These are phyloP conservation scores for Austrofundulus limnaeus DNA, from an alignment of 2,113 vertebrate genomes.

Conservation along the genomic window DNA sequence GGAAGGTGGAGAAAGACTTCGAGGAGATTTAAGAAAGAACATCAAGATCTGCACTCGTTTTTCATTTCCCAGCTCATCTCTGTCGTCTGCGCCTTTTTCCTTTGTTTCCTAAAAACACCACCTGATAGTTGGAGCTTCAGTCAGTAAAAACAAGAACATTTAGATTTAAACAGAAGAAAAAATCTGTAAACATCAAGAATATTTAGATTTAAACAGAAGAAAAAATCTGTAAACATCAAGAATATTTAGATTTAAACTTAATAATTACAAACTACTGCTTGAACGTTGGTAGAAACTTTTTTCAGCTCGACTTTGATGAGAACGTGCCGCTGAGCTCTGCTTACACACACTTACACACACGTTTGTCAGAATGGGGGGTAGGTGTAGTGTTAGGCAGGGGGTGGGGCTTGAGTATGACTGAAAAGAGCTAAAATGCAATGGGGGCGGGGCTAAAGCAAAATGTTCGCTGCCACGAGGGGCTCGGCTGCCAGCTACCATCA, in stretches of 20 bases:
- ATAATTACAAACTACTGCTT: too few relatives aligned
- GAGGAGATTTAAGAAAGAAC: background rate
- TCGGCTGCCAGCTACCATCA: constrained; percentile 34
- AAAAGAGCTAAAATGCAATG: background rate
- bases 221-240: background rate
- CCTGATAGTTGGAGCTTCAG: background rate
- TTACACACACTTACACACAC: background rate
- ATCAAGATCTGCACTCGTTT: background rate
- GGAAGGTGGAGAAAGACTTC: background rate
- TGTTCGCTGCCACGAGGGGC: too few relatives aligned
- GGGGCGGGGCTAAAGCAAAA: constrained; percentile 8
- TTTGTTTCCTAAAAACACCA: too few relatives aligned
- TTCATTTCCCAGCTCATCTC: background rate
- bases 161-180: background rate
- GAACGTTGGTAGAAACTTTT: background rate
- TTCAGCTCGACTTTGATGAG: constrained; percentile 5
- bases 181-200: background rate
- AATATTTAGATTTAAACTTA: too few relatives aligned
- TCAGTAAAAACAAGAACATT: background rate
- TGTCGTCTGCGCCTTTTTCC: too few relatives aligned
- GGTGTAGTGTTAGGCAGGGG: background rate
- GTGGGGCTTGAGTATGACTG: constrained; percentile 4
- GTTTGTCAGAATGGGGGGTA: background rate
- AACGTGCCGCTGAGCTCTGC: background rate
- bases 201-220: background rate